Evolutionary conservation across 2,888 invertebrate genomes (phyloP), one percentile per base, ranked within the genome.

Genomic region (Orthonevra nobilis): DNA sequence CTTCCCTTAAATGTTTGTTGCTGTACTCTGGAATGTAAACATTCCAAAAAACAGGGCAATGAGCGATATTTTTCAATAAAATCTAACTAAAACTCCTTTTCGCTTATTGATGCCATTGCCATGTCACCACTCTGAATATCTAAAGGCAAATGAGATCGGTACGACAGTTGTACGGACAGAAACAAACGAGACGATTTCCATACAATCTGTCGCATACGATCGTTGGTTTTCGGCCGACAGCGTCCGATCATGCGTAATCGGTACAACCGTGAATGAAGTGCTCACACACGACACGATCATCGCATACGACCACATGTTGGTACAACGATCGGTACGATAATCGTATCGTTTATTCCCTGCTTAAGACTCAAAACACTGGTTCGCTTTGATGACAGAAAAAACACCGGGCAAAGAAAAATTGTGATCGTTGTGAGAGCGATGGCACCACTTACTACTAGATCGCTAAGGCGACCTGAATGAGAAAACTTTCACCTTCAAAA

Each of bases 1-100:
- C 32, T 19, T 50, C 32, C 15, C 30, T 50, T 17, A 50, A 50
- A 12, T 1, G 1, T 7, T 32, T 50, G 32, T 50, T 50, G 32
- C 17, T 32, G 17, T 17, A 50, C 17, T 50, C 19, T 15, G 14
- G 12, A 3, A n/a, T 32, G 15, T 50, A 15, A 15, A 50, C 50
- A 15, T 32, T 10, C 50, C 50, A n/a, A 50, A n/a, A 50, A 50
- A 19, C 50, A 50, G 7, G 17, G n/a, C 3, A 50, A 32, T 6
- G 32, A 30, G 9, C 32, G 32, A 15, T 50, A 34, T 19, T 32
- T 4, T 1, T 50, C 32, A 2, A 50, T 50, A 50, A 50, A 50
- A 1, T 48, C 48, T 4, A 19, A 9, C 50, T 32, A 50, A 50
- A 50, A 50, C 7, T 23, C n/a, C n/a, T n/a, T n/a, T n/a, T n/a